These are phyloP conservation scores for Drosophila fungiperda DNA, from an alignment of 2,888 invertebrate species.

Conservation along the genomic window DNA sequence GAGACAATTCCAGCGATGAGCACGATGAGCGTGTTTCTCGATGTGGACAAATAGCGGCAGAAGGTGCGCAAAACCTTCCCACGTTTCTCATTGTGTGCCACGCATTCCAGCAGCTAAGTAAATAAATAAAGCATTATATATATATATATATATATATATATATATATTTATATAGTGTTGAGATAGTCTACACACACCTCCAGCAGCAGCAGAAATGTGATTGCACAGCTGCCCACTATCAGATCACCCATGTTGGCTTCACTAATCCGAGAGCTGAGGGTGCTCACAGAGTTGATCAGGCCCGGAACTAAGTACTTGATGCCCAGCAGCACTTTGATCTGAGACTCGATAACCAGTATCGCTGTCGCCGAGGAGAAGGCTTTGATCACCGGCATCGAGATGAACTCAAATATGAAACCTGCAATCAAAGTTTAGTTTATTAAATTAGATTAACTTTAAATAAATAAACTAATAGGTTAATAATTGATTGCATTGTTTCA, in stretches of 20 bases:
- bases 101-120: constrained; percentile 88
- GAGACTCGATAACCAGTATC: constrained; percentile 91
- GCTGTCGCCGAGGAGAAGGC: constrained; percentile 96
- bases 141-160: neutral
- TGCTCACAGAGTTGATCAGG: constrained; percentile 87
- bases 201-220: constrained; percentile 88
- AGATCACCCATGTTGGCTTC: constrained; percentile 88
- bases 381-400: constrained; percentile 93
- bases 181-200: constrained; percentile 86
- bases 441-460: neutral
- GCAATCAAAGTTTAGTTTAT: constrained; percentile 27
- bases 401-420: constrained; percentile 95
- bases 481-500: neutral
- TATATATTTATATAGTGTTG: neutral
- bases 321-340: constrained; percentile 91
- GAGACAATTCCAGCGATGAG: constrained; percentile 88
- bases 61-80: constrained; percentile 85
- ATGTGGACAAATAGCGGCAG: constrained; percentile 90
- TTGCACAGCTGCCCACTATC: constrained; percentile 88
- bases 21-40: constrained; percentile 92
- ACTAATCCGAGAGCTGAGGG: constrained; percentile 86
- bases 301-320: constrained; percentile 89
- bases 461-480: neutral
- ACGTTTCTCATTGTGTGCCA: constrained; percentile 82
- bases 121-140: neutral